Percentiles rank a stretch among this genome's conserved stretches.
These are phyloP conservation scores for Protonemura montana DNA, from an alignment of 2,888 invertebrate genomes.

Conservation along the genomic window DNA sequence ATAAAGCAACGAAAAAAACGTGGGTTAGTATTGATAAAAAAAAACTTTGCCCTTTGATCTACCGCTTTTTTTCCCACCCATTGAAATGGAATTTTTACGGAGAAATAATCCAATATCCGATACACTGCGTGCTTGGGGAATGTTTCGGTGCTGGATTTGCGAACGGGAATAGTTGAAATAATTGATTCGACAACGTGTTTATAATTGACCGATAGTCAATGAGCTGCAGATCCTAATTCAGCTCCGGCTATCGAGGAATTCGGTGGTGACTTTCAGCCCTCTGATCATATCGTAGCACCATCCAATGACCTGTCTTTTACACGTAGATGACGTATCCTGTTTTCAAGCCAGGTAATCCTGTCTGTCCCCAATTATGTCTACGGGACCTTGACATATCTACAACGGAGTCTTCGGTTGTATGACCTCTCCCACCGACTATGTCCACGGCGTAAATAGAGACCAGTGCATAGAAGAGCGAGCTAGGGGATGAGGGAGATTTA, in stretches of 20 bases:
- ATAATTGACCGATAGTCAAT: background rate
- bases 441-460: too few species aligned
- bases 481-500: background rate
- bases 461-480: background rate
- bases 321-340: too few species aligned
- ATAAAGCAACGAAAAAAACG: background rate
- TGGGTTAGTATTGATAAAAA: background rate
- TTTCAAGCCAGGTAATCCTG: too few species aligned
- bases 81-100: background rate
- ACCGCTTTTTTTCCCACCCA: too few species aligned
- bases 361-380: too few species aligned
- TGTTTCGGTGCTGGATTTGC: background rate
- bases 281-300: background rate
- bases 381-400: too few species aligned
- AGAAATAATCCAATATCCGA: background rate
- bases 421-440: too few species aligned
- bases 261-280: background rate
- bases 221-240: background rate
- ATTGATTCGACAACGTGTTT: background rate
- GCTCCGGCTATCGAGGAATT: background rate
- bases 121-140: background rate
- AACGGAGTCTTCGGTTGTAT: too few species aligned
- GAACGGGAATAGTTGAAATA: background rate
- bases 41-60: background rate
- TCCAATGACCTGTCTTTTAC: too few species aligned